Conservation (phyloP, 2,113 vertebrate species). For the Pluvianellus socialis region DNA sequence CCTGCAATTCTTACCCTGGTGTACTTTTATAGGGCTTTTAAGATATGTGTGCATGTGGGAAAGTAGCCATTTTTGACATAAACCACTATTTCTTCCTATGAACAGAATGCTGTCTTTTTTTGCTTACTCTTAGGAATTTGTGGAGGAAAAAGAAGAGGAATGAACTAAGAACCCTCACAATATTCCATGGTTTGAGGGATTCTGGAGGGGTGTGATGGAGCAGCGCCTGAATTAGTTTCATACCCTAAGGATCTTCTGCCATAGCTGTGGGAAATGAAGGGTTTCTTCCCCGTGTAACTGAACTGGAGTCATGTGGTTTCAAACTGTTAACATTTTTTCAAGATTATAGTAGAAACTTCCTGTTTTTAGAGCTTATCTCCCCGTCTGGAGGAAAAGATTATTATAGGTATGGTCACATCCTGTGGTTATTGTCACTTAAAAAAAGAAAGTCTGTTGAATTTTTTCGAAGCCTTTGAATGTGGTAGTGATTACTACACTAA, state of each 20-base stretch:
- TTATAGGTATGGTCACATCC: conserved; percentile 65
- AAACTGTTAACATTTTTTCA: conserved; percentile 49
- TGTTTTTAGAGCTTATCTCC: conserved; percentile 73
- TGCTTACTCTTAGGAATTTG: neutral
- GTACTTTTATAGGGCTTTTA: neutral
- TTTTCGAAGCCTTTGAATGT: conserved; percentile 35
- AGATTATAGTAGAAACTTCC: conserved; percentile 67
- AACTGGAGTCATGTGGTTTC: neutral
- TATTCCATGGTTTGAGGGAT: rapidly evolving
- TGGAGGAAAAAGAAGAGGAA: neutral
- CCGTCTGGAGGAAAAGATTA: conserved; percentile 63
- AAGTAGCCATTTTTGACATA: neutral
- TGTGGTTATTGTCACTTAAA: conserved; percentile 68
- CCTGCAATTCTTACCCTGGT: neutral
- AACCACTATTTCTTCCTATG: neutral
- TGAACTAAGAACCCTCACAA: neutral
- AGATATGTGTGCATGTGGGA: neutral
- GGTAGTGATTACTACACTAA: conserved; percentile 25
- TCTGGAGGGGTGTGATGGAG: neutral
- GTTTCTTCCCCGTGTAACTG: neutral
- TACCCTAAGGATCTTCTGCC: neutral
- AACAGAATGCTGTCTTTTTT: neutral
- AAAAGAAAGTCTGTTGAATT: neutral
- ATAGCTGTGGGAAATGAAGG: neutral
- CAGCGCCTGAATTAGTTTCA: neutral